Conservation (phyloP, 2,797 vertebrate species). For the Brotula barbata region DNA sequence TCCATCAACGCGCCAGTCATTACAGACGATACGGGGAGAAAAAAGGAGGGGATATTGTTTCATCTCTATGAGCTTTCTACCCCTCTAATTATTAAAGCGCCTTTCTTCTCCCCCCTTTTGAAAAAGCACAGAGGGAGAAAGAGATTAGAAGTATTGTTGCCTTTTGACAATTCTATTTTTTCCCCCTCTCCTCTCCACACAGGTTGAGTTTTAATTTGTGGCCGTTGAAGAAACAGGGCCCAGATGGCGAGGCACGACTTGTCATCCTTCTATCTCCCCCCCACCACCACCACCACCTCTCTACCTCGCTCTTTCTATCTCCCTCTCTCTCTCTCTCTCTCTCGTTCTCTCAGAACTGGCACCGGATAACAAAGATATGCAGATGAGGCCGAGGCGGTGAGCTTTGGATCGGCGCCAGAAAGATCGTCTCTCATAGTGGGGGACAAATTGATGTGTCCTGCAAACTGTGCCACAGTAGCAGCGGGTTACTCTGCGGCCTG, state of each 20-base stretch:
- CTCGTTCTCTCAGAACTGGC: constrained; percentile 76
- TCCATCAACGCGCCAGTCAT: constrained; percentile 94
- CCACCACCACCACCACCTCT: too few relatives aligned
- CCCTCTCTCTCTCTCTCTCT: constrained; percentile 40
- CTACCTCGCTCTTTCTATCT: constrained; percentile 34
- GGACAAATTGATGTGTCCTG: constrained; percentile 93
- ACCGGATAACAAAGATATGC: constrained; percentile 98
- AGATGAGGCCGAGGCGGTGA: constrained; percentile 83
- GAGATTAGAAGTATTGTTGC: constrained; percentile 99
- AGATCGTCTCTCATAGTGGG: constrained; percentile 86
- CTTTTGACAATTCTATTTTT: constrained; percentile 88
- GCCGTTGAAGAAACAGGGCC: constrained; percentile 88
- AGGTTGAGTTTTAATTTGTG: constrained; percentile 99
- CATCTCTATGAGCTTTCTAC: constrained; percentile 96
- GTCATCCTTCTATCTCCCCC: constrained; percentile 45
- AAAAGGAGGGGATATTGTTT: constrained; percentile 83
- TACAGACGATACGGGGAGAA: constrained; percentile 88
- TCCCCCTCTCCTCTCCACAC: constrained; percentile 73
- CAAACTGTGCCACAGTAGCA: constrained; percentile 85
- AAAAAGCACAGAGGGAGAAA: constrained; percentile 93
- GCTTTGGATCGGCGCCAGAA: constrained; percentile 89
- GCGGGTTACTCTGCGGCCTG: constrained; percentile 82
- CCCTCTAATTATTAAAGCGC: constrained; percentile 99
- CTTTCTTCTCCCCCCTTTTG: constrained; percentile 87
- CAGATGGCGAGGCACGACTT: constrained; percentile 86